These are phyloP conservation scores for Nephrotoma flavescens DNA, from an alignment of 2,888 invertebrate species.

Conservation along the genomic window DNA sequence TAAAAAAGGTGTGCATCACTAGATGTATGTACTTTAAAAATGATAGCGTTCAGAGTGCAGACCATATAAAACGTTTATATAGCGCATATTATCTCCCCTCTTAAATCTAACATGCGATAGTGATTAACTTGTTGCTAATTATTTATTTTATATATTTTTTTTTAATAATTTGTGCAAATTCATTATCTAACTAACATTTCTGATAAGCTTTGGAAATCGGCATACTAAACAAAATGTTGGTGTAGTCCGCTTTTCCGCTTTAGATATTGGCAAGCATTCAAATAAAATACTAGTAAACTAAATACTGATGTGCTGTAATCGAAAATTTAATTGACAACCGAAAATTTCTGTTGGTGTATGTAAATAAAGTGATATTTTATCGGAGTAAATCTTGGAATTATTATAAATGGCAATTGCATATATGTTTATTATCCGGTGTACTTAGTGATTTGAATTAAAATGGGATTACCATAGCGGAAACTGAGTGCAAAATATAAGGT, in stretches of 20 bases:
- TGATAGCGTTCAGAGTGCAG: not conserved
- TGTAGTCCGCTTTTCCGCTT: not conserved
- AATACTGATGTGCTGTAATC: not conserved
- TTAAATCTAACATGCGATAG: not conserved
- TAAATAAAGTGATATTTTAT: not conserved
- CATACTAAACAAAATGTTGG: not conserved
- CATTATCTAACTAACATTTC: not conserved
- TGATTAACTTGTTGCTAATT: not conserved
- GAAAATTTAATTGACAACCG: not conserved
- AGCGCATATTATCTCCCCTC: not conserved
- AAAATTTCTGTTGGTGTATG: not conserved
- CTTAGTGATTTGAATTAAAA: not conserved
- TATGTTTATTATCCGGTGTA: not conserved
- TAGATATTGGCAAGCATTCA: not conserved
- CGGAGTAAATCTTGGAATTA: not conserved
- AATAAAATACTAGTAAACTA: not conserved
- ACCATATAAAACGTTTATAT: not conserved
- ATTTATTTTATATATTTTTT: not conserved
- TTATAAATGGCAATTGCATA: not conserved
- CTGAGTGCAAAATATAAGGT: not conserved
- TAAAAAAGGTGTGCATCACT: no score
- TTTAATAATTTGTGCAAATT: not conserved
- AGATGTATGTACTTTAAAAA: no score
- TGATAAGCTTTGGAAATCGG: not conserved
- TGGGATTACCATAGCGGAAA: not conserved